Evolutionary conservation across 2,888 invertebrate species (phyloP), one percentile per base, ranked within the genome.

Genomic region (Clunio marinus): DNA sequence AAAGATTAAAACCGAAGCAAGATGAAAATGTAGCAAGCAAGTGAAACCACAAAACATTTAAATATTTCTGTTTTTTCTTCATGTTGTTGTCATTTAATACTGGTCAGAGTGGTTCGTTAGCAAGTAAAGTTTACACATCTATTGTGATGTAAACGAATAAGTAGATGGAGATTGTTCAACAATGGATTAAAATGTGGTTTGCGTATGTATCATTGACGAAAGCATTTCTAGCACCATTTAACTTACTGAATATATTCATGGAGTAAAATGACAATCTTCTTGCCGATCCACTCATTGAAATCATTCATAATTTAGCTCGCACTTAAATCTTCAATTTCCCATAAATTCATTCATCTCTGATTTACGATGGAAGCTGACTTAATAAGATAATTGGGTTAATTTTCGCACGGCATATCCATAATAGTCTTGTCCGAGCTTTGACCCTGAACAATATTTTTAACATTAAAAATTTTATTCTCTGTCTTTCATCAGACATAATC

Each of bases 241-340:
- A n/a, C n/a, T n/a, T n/a, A n/a, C n/a, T n/a, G n/a, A n/a, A n/a
- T n/a, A n/a, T n/a, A n/a, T n/a, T n/a, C n/a, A n/a, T n/a, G n/a
- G n/a, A n/a, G n/a, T n/a, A n/a, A n/a, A n/a, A n/a, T n/a, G n/a
- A n/a, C n/a, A n/a, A n/a, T n/a, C 41, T 65, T 28, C 63, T 25
- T 46, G 45, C 45, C 46, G 25, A 15, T 4, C 63, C 63, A 28
- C 46, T 65, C 63, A 65, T 65, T 65, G 63, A 65, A 65, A 65
- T 65, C 63, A 65, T 65, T 65, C 45, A 45, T 65, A 28, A 60
- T 60, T 28, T 15, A 13, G 27, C 27, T 27, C 13, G 15, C 22
- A 22, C 51, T 51, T 17, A 10, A n/a, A n/a, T 41, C 41, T 41
- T 22, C 25, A 46, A 27, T 62, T 65, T 65, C 63, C 41, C 22